Evolutionary conservation across 1,140 invertebrate genomes (phyloP).

Genomic region (Trachymyrmex cornetzi): DNA sequence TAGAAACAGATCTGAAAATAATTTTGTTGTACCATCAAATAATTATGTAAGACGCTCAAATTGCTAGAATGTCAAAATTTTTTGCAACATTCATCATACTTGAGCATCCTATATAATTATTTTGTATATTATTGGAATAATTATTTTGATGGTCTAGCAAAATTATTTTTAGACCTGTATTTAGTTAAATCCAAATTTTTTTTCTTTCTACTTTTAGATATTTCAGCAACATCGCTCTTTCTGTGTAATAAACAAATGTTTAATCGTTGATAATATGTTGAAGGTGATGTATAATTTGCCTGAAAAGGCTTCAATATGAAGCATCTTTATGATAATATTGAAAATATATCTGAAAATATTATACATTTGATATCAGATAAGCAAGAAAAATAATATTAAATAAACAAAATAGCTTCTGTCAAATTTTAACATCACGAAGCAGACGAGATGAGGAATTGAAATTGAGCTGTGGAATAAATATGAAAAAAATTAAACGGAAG

Average conservation of each 20-base stretch:
- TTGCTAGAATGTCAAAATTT: too few relatives aligned
- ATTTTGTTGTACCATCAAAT: too few relatives aligned
- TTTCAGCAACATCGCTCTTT: too few relatives aligned
- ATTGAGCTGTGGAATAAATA: neutral
- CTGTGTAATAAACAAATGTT: slow-evolving; percentile 7
- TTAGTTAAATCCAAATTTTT: too few relatives aligned
- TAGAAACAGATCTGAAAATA: too few relatives aligned
- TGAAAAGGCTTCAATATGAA: neutral
- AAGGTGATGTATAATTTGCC: neutral
- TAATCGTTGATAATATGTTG: neutral
- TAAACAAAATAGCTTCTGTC: neutral
- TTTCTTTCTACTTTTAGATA: too few relatives aligned
- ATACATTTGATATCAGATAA: neutral
- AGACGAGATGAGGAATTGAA: slow-evolving; percentile 4
- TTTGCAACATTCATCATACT: too few relatives aligned
- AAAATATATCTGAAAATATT: neutral
- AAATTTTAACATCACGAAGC: neutral
- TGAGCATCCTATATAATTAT: too few relatives aligned
- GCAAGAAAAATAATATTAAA: neutral
- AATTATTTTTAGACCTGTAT: neutral
- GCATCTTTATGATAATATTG: neutral
- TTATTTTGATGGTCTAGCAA: neutral
- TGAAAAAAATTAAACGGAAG: neutral
- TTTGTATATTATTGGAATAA: too few relatives aligned
- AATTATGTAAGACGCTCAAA: too few relatives aligned